A percentile compares a stretch with the other conserved stretches of the same genome.
These are phyloP conservation scores for Dyspetes luteomarginatus DNA, from an alignment of 2,888 invertebrate species.

Conservation along the genomic window DNA sequence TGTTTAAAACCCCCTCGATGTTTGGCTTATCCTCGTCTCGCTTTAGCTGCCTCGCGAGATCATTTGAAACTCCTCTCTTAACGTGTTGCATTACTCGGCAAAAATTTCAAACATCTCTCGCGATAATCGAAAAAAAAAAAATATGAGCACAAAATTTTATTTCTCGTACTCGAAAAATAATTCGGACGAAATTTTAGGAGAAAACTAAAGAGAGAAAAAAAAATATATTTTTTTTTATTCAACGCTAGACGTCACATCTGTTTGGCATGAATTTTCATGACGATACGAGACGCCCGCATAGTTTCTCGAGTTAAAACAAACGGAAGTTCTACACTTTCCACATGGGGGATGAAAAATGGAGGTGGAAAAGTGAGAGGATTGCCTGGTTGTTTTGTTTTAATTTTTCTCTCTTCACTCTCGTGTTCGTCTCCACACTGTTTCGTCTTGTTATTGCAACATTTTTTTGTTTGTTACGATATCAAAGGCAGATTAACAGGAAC, in stretches of 20 bases:
- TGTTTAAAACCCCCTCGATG: neutral
- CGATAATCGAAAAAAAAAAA: neutral
- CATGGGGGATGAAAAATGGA: neutral
- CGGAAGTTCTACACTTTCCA: conserved; percentile 20
- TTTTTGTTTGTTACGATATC: neutral
- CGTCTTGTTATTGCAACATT: conserved; percentile 17
- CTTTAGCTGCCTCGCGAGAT: neutral
- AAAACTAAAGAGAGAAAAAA: conserved; percentile 20
- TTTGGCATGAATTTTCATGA: conserved; percentile 15
- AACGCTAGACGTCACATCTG: conserved; percentile 48
- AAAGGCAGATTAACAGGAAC: neutral
- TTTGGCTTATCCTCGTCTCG: neutral
- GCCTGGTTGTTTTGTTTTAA: conserved; percentile 21
- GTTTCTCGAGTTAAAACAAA: neutral
- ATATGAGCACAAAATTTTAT: neutral
- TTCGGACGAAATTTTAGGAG: too few relatives aligned
- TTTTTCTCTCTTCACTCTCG: neutral
- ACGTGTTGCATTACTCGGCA: conserved; percentile 24
- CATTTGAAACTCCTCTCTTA: neutral
- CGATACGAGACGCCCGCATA: neutral
- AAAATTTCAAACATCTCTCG: conserved; percentile 15
- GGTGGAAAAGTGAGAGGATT: neutral
- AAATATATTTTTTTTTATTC: neutral
- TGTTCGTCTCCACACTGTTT: neutral
- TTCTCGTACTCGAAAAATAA: neutral